These are phyloP conservation scores for Merluccius polli DNA, from an alignment of 2,797 vertebrate species.

Conservation along the genomic window DNA sequence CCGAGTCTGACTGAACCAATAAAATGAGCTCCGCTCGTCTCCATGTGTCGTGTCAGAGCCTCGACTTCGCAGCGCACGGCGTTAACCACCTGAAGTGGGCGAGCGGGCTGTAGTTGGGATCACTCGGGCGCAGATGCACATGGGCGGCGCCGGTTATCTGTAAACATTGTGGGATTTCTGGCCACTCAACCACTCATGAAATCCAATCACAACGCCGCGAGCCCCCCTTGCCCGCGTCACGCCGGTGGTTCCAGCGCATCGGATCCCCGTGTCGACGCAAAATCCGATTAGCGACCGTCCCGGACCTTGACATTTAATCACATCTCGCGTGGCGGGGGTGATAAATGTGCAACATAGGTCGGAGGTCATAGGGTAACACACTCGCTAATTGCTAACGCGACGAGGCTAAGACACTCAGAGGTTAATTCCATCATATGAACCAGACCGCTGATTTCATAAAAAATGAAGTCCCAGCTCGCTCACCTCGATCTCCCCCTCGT, in stretches of 20 bases:
- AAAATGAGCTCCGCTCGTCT: background rate
- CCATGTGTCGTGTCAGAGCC: background rate
- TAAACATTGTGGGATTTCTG: background rate
- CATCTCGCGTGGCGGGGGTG: background rate
- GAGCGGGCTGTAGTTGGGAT: background rate
- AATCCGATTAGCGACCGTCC: background rate
- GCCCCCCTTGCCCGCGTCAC: background rate
- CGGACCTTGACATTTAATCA: background rate
- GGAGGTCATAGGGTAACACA: background rate
- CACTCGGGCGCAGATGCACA: background rate
- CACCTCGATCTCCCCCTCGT: conserved; percentile 92
- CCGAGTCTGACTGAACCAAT: background rate
- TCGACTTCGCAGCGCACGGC: too few species aligned
- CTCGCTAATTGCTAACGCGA: background rate
- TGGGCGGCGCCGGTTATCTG: background rate
- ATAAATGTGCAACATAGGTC: background rate
- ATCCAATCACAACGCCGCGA: background rate
- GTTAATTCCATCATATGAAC: background rate
- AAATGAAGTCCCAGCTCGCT: conserved; percentile 13
- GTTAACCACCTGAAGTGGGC: background rate
- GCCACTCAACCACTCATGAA: conserved; percentile 1
- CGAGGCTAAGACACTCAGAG: too few species aligned
- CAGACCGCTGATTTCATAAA: background rate
- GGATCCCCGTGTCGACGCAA: background rate
- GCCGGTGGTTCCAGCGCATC: background rate